Evolutionary conservation across 2,888 invertebrate genomes (phyloP).

Genomic region (Schrankia costaestrigalis): DNA sequence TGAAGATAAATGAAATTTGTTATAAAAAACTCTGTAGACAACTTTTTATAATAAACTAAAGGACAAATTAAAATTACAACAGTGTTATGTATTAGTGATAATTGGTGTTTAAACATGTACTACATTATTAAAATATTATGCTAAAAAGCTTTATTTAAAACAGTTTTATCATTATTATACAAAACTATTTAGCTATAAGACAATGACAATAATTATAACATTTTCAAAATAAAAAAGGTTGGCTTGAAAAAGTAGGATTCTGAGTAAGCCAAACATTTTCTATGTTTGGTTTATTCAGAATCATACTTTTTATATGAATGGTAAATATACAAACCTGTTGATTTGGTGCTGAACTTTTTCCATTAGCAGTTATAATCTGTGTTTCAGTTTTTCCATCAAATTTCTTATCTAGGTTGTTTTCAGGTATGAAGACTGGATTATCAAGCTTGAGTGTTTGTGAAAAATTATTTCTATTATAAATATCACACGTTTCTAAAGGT

Average conservation of each 20-base stretch:
- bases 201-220: not conserved
- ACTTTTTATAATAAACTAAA: too few relatives aligned
- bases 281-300: not conserved
- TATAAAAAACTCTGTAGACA: too few relatives aligned
- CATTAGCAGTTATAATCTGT: conserved; percentile 55
- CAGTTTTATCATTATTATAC: not conserved
- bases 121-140: not conserved
- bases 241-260: too few relatives aligned
- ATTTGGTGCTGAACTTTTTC: conserved; percentile 48
- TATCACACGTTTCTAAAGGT: conserved; percentile 62
- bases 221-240: not conserved
- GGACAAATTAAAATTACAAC: too few relatives aligned
- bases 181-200: not conserved
- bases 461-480: conserved; percentile 59
- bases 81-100: too few relatives aligned
- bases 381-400: conserved; percentile 52
- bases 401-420: conserved; percentile 66
- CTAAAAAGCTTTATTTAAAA: not conserved
- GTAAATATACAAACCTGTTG: conserved; percentile 57
- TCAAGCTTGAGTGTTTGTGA: conserved; percentile 53
- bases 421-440: conserved; percentile 45
- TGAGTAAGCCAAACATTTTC: not conserved
- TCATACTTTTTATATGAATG: too few relatives aligned
- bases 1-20: too few relatives aligned
- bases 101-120: too few relatives aligned